These are phyloP conservation scores for Cheirogaleus major DNA, from an alignment of 2,797 vertebrate genomes.

Conservation along the genomic window DNA sequence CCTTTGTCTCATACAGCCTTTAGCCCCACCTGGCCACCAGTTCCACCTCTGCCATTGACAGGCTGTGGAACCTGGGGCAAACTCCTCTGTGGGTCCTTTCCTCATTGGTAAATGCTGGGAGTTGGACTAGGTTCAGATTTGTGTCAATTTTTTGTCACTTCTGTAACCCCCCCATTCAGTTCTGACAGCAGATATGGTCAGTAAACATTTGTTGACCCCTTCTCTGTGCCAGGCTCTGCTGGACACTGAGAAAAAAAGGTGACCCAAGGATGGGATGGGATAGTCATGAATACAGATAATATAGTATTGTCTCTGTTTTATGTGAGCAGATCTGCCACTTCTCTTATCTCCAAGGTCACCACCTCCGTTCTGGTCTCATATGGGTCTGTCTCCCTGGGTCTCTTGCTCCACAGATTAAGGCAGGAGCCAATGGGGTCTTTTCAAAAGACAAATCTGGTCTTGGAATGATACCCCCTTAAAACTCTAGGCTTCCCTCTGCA, in stretches of 20 bases:
- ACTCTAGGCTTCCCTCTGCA: background rate
- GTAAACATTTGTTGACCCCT: background rate
- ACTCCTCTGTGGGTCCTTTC: background rate
- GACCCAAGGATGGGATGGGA: background rate
- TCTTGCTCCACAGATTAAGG: background rate
- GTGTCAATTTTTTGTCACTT: background rate
- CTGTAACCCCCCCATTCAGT: background rate
- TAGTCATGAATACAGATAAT: background rate
- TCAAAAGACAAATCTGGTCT: conserved; percentile 18
- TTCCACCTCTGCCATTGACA: background rate
- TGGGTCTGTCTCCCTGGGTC: background rate
- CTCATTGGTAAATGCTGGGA: background rate
- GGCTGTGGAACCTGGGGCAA: background rate
- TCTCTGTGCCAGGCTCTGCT: background rate
- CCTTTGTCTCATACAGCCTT: background rate
- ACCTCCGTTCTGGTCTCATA: background rate
- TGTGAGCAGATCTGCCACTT: background rate
- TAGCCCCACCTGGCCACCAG: background rate
- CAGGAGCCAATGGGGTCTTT: background rate
- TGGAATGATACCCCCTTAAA: background rate
- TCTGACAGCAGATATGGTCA: background rate
- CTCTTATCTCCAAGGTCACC: background rate
- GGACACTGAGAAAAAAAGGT: conserved; percentile 12
- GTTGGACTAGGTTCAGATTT: background rate
- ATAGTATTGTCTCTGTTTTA: background rate